Evolutionary conservation across 2,888 invertebrate genomes (phyloP).

Genomic region (Rhabditoides inermis): DNA sequence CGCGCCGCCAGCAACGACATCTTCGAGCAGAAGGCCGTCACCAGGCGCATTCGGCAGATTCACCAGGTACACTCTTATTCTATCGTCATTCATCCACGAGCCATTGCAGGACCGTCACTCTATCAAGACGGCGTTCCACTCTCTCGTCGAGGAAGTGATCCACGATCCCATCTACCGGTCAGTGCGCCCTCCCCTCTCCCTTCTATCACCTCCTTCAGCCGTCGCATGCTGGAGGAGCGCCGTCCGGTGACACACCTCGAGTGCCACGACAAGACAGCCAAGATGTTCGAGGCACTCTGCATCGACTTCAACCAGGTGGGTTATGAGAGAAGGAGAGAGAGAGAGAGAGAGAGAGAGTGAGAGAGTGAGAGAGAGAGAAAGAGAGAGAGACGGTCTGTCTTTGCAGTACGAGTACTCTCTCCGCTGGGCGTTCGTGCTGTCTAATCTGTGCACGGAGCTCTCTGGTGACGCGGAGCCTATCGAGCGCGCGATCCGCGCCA

Average conservation of each 20-base stretch:
- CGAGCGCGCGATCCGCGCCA: no score
- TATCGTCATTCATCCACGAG: no score
- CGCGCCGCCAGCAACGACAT: conserved; percentile 23
- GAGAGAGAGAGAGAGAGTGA: not conserved
- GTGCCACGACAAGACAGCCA: conserved; percentile 53
- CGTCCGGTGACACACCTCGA: conserved; percentile 38
- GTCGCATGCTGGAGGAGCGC: conserved; percentile 23
- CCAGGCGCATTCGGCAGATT: conserved; percentile 9
- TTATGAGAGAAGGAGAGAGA: not conserved
- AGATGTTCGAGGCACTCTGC: conserved; percentile 49
- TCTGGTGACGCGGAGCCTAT: conserved; percentile 19
- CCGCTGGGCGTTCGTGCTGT: conserved; percentile 53
- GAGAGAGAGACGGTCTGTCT: not conserved
- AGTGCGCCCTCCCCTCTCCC: no score
- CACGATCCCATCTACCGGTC: conserved; percentile 13
- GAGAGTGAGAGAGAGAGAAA: not conserved
- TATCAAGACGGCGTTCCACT: conserved; percentile 36
- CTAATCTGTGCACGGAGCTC: conserved; percentile 52
- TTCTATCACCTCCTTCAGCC: no score
- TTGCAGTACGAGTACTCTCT: conserved; percentile 54
- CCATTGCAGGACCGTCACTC: conserved; percentile 7
- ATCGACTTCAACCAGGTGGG: conserved; percentile 52
- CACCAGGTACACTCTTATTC: no score
- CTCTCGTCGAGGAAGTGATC: conserved; percentile 4
- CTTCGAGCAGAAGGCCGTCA: conserved; percentile 11